Percentiles rank a stretch among this genome's conserved stretches.
Evolutionary conservation across 2,113 vertebrate species (phyloP).

Genomic region (Larimichthys crocea): DNA sequence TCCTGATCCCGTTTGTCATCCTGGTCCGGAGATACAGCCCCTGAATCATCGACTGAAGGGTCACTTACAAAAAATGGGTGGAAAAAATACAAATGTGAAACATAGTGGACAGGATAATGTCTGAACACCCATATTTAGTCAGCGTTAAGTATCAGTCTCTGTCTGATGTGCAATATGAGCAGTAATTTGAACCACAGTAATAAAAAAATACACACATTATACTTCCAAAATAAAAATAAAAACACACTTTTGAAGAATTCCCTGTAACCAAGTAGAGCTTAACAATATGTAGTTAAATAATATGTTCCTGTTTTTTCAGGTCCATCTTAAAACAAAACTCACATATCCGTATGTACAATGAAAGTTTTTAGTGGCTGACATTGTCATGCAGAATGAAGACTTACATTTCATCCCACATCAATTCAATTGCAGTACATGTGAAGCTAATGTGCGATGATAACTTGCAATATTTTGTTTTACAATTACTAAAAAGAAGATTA

Average conservation of each 20-base stretch:
- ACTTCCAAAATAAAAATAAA: no score
- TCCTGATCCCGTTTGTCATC: slow-evolving; percentile 57
- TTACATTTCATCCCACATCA: no score
- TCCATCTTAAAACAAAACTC: background rate
- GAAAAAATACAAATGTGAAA: background rate
- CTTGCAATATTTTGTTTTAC: background rate
- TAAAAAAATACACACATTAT: background rate
- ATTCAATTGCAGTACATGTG: background rate
- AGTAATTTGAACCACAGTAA: background rate
- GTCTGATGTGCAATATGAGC: background rate
- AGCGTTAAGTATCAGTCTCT: background rate
- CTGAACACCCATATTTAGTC: slow-evolving; percentile 2
- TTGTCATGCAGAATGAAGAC: background rate
- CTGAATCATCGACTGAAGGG: slow-evolving; percentile 42
- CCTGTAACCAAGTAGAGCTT: background rate
- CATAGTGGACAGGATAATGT: background rate
- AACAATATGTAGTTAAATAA: no score
- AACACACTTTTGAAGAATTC: background rate
- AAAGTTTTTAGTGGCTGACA: background rate
- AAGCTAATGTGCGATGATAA: background rate
- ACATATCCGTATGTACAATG: background rate
- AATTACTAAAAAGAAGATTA: background rate
- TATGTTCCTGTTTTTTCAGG: background rate
- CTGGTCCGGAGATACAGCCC: slow-evolving; percentile 4
- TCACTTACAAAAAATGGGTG: slow-evolving; percentile 45